Conservation (phyloP, 2,113 vertebrate genomes). For the Prolemur simus region DNA sequence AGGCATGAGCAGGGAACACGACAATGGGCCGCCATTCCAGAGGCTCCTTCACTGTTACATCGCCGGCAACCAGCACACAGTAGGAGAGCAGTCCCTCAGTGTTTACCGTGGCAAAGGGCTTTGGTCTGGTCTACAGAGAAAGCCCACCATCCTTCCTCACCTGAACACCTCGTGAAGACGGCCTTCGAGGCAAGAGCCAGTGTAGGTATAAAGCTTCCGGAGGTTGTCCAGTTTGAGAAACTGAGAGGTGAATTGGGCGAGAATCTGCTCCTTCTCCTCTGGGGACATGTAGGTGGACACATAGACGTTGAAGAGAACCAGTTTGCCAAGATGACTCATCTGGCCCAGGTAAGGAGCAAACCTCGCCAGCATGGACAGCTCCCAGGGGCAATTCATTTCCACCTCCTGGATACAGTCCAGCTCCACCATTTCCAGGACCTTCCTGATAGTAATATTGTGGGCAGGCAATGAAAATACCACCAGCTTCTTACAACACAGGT, state of each 20-base stretch:
- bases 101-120: neutral
- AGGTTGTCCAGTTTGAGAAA: neutral
- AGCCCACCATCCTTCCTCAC: neutral
- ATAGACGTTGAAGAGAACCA: neutral
- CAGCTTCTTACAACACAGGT: neutral
- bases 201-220: rapidly evolving
- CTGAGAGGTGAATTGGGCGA: neutral
- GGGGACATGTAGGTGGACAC: too few species aligned
- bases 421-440: neutral
- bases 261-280: rapidly evolving
- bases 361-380: neutral
- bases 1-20: rapidly evolving
- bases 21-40: neutral
- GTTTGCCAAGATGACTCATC: neutral
- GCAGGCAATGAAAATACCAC: rapidly evolving
- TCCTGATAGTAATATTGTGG: neutral
- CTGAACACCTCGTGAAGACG: neutral
- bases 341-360: constrained; percentile 10
- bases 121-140: neutral
- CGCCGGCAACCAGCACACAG: rapidly evolving
- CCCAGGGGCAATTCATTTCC: neutral
- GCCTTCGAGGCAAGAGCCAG: neutral
- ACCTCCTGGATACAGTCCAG: neutral
- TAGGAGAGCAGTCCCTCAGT: neutral
- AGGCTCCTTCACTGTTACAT: rapidly evolving